A percentile compares a stretch with the other conserved stretches of the same genome.
Conservation (phyloP, 1,140 invertebrate species). For the Lepidurus couesii region DNA sequence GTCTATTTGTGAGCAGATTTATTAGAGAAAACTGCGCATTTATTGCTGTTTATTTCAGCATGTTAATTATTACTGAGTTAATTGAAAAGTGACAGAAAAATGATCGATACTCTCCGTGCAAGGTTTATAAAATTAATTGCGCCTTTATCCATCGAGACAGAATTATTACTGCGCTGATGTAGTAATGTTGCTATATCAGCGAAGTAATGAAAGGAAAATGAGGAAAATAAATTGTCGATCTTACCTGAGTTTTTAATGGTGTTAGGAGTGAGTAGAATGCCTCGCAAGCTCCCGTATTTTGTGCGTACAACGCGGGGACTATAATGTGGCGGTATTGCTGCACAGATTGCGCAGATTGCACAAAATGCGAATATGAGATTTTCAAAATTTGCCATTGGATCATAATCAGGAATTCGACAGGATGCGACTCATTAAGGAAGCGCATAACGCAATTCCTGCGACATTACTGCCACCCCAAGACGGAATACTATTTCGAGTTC, state of each 20-base stretch:
- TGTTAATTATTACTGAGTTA: no score
- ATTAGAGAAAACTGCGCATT: no score
- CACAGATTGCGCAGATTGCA: background rate
- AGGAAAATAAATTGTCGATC: background rate
- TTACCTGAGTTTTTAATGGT: background rate
- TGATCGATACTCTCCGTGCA: no score
- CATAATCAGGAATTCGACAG: background rate
- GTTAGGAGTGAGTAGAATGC: background rate
- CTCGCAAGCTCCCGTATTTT: background rate
- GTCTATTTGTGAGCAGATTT: no score
- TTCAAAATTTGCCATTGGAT: background rate
- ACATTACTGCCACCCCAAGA: no score
- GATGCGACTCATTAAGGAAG: no score
- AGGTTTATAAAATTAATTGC: no score
- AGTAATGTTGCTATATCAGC: no score
- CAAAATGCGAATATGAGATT: background rate
- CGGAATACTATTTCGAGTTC: no score
- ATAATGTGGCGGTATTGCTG: background rate
- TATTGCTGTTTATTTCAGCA: no score
- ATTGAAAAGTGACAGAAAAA: no score
- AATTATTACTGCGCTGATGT: background rate
- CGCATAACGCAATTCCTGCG: no score
- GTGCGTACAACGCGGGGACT: background rate
- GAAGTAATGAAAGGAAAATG: background rate
- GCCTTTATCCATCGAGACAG: background rate